Conservation (phyloP, 1,140 invertebrate species). For the Ceratina australensis region DNA sequence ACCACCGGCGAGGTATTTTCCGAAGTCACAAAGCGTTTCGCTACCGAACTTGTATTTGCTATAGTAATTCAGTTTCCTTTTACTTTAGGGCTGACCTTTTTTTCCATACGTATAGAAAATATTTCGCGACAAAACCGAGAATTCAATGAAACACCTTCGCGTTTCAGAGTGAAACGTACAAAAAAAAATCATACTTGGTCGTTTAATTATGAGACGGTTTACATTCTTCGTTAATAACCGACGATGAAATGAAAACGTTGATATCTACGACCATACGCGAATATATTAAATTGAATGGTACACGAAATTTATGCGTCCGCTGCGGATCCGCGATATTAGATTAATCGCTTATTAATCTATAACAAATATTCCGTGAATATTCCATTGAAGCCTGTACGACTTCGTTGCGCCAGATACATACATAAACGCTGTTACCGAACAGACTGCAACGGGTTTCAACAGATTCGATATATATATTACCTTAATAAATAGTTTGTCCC, state of each 20-base stretch:
- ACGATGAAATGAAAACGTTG: constrained; percentile 41
- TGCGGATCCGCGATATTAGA: constrained; percentile 20
- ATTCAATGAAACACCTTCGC: too few relatives aligned
- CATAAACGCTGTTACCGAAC: neutral
- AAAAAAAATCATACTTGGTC: too few relatives aligned
- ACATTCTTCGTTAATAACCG: neutral
- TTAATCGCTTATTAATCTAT: constrained; percentile 39
- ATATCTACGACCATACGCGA: constrained; percentile 18
- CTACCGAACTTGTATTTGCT: too few relatives aligned
- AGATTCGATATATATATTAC: constrained; percentile 1
- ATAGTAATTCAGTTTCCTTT: constrained; percentile 1
- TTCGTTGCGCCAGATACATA: neutral
- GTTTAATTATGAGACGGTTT: neutral
- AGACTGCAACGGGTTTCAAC: constrained; percentile 20
- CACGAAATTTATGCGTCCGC: constrained; percentile 30
- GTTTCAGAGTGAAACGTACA: too few relatives aligned
- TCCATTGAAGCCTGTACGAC: constrained; percentile 2
- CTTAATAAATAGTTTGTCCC: neutral
- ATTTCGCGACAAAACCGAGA: neutral
- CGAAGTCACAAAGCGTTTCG: too few relatives aligned
- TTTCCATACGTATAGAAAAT: too few relatives aligned
- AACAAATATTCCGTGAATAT: constrained; percentile 33
- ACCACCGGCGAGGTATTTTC: neutral
- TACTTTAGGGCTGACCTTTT: neutral
- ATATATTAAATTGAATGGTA: constrained; percentile 36